Conservation (phyloP, 2,113 vertebrate genomes). For the Baryphthengus martii region DNA sequence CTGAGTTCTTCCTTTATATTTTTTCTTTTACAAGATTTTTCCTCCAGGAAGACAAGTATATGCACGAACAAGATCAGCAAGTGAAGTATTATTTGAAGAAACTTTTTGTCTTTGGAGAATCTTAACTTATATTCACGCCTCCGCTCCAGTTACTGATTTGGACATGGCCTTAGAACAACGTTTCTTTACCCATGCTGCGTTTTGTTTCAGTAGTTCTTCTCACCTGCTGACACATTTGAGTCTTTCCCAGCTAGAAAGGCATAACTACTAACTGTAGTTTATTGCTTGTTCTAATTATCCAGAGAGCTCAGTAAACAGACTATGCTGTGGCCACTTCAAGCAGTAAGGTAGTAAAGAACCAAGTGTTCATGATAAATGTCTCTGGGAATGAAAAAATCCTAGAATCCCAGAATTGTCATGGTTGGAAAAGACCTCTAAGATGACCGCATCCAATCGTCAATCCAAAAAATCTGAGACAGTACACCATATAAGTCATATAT, state of each 20-base stretch:
- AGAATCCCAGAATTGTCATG: too few species aligned
- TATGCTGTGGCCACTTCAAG: accelerated
- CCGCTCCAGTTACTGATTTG: not conserved
- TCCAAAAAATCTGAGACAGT: not conserved
- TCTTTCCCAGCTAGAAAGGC: not conserved
- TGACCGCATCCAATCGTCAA: too few species aligned
- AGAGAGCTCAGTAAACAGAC: not conserved
- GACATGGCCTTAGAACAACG: accelerated
- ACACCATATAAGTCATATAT: not conserved
- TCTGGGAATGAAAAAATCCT: not conserved
- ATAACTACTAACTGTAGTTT: not conserved
- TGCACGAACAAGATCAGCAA: not conserved
- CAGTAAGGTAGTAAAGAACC: not conserved
- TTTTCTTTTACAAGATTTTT: not conserved
- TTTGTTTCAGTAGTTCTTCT: not conserved
- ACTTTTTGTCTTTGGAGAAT: not conserved
- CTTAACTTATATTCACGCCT: not conserved
- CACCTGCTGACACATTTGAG: not conserved
- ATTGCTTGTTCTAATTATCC: not conserved
- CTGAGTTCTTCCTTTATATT: not conserved
- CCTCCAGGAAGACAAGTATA: not conserved
- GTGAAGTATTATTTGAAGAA: not conserved
- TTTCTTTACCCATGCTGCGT: not conserved
- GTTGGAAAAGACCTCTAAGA: too few species aligned
- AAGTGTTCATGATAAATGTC: not conserved